These are phyloP conservation scores for Argyresthia goedartella DNA, from an alignment of 2,888 invertebrate genomes.

Conservation along the genomic window DNA sequence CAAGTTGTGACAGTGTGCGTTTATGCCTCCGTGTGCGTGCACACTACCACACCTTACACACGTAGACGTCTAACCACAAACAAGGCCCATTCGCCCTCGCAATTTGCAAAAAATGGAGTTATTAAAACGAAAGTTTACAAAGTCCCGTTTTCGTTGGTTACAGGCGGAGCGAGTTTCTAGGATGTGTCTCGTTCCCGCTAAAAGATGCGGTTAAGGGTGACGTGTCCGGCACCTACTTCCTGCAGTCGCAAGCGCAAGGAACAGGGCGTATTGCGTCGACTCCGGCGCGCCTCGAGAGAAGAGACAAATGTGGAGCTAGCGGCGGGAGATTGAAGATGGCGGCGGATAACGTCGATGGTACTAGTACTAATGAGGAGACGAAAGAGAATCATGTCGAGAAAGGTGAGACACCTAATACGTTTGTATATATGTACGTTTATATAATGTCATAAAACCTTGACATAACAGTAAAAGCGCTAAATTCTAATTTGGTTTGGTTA, in stretches of 20 bases:
- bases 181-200: slow-evolving; percentile 93
- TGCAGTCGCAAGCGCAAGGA: slow-evolving; percentile 72
- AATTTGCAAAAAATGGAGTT: too few relatives aligned
- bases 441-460: too few relatives aligned
- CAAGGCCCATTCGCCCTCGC: too few relatives aligned
- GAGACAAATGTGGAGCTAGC: slow-evolving; percentile 26
- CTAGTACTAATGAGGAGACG: slow-evolving; percentile 50
- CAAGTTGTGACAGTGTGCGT: too few relatives aligned
- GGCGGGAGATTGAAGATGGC: slow-evolving; percentile 52
- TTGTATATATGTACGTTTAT: too few relatives aligned
- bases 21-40: too few relatives aligned
- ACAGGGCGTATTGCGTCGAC: slow-evolving; percentile 36
- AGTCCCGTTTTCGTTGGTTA: slow-evolving; percentile 42
- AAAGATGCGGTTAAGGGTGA: slow-evolving; percentile 83
- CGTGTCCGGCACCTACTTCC: slow-evolving; percentile 77
- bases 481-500: too few relatives aligned
- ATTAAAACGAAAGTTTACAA: background rate
- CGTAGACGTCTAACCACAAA: too few relatives aligned
- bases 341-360: slow-evolving; percentile 55
- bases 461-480: too few relatives aligned
- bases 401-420: too few relatives aligned
- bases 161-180: slow-evolving; percentile 94
- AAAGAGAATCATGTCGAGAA: slow-evolving; percentile 56
- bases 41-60: too few relatives aligned
- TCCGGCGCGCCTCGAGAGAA: slow-evolving; percentile 21